Evolutionary conservation across 2,888 invertebrate species (phyloP).

Genomic region (Lissocephala sabroskyi): DNA sequence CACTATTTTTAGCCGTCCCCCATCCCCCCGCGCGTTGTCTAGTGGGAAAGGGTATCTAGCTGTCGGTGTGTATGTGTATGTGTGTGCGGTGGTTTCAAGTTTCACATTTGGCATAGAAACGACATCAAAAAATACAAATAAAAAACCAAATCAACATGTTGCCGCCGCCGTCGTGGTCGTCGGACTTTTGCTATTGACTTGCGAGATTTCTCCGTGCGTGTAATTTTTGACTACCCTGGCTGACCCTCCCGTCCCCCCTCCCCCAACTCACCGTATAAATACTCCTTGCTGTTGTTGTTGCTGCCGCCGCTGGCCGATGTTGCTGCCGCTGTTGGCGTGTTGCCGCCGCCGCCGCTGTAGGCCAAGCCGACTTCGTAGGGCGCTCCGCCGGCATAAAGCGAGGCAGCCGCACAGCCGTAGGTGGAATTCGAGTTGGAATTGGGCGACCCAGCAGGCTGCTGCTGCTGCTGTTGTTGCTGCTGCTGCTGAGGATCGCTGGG

Average conservation of each 20-base stretch:
- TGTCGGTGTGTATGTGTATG: too few species aligned
- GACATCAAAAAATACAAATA: conserved; percentile 29
- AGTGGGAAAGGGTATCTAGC: too few species aligned
- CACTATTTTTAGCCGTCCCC: conserved; percentile 39
- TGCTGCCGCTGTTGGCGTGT: conserved; percentile 47
- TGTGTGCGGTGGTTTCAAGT: conserved; percentile 37
- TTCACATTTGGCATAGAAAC: conserved; percentile 53
- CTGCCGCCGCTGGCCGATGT: conserved; percentile 45
- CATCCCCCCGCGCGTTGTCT: too few species aligned
- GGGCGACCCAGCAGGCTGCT: conserved; percentile 66
- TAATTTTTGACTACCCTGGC: conserved; percentile 29
- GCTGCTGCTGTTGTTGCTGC: conserved; percentile 40
- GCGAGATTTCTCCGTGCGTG: conserved; percentile 60
- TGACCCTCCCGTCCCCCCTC: neutral
- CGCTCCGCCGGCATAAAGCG: conserved; percentile 53
- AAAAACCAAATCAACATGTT: conserved; percentile 10
- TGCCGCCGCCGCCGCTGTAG: conserved; percentile 49
- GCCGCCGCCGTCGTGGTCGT: too few species aligned
- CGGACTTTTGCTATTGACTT: conserved; percentile 65
- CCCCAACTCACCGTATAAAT: conserved; percentile 69
- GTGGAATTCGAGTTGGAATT: conserved; percentile 64
- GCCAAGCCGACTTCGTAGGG: conserved; percentile 61
- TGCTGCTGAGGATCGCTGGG: conserved; percentile 45
- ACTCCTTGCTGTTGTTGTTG: conserved; percentile 66
- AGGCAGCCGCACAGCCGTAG: conserved; percentile 65